Evolutionary conservation across 2,113 vertebrate genomes (phyloP).

Genomic region (Aleadryas rufinucha): DNA sequence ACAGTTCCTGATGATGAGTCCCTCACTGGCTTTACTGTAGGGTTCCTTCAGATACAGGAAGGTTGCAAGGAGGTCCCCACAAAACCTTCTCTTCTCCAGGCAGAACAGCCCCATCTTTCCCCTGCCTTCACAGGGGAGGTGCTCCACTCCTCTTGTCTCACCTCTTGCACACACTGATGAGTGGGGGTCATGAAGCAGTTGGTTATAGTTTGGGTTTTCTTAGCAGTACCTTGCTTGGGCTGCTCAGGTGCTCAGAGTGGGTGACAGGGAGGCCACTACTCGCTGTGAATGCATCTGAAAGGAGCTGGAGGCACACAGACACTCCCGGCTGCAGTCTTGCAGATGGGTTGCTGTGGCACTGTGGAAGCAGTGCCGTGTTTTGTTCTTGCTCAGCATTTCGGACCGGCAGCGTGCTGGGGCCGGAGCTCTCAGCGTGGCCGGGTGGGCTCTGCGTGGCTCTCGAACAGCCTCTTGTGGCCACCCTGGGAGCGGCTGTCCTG

Average conservation of each 20-base stretch:
- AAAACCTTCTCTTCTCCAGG: background rate
- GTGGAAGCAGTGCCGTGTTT: background rate
- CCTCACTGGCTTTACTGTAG: background rate
- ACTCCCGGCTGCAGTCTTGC: background rate
- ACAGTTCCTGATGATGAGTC: background rate
- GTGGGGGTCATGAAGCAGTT: background rate
- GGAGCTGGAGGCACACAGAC: background rate
- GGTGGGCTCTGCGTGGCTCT: background rate
- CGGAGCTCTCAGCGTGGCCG: background rate
- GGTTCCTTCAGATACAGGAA: background rate
- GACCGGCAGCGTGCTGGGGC: background rate
- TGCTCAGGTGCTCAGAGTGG: background rate
- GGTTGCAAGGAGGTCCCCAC: background rate
- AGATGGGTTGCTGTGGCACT: background rate
- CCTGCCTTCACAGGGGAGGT: no score
- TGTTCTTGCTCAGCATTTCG: background rate
- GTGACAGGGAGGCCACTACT: background rate
- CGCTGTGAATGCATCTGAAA: background rate
- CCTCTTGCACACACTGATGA: background rate
- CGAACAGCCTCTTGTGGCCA: conserved; percentile 41
- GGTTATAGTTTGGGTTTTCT: background rate
- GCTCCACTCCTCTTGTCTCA: background rate
- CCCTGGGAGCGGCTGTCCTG: background rate
- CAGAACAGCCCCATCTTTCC: background rate
- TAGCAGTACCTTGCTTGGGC: background rate